Evolutionary conservation across 2,113 vertebrate species (phyloP).

Genomic region (Nyctereutes procyonoides): DNA sequence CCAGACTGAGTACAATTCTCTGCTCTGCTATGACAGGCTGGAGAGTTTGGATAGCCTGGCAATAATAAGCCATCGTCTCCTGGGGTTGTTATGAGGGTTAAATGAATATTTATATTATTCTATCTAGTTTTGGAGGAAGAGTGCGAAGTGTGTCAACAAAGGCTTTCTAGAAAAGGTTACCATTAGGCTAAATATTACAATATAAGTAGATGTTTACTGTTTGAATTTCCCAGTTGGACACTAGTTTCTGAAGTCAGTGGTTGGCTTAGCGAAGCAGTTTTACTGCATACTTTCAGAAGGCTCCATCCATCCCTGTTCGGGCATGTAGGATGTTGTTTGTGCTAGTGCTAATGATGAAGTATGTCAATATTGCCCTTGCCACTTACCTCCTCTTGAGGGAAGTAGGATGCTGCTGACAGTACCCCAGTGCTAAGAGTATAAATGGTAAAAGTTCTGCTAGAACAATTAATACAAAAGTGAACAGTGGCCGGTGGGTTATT

Average conservation of each 20-base stretch:
- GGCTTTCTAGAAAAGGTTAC: neutral
- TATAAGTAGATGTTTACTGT: neutral
- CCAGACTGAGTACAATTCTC: neutral
- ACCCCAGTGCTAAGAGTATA: neutral
- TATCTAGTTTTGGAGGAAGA: neutral
- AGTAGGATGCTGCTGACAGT: neutral
- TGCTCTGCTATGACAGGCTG: neutral
- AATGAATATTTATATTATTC: neutral
- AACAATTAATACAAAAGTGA: constrained; percentile 1
- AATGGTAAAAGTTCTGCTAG: neutral
- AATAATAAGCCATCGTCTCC: neutral
- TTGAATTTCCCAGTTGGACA: neutral
- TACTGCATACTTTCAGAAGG: neutral
- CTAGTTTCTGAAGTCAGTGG: neutral
- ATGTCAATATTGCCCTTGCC: neutral
- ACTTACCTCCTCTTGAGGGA: neutral
- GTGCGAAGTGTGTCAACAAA: neutral
- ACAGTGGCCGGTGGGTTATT: neutral
- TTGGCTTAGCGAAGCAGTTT: neutral
- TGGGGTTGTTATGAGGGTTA: neutral
- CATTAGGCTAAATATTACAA: neutral
- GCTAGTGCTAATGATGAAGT: neutral
- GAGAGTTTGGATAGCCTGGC: neutral
- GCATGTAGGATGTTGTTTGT: neutral
- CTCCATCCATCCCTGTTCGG: neutral